phyloP scores from a whole-genome alignment of 2,888 invertebrate species.

The Spodoptera exigua region DNA sequence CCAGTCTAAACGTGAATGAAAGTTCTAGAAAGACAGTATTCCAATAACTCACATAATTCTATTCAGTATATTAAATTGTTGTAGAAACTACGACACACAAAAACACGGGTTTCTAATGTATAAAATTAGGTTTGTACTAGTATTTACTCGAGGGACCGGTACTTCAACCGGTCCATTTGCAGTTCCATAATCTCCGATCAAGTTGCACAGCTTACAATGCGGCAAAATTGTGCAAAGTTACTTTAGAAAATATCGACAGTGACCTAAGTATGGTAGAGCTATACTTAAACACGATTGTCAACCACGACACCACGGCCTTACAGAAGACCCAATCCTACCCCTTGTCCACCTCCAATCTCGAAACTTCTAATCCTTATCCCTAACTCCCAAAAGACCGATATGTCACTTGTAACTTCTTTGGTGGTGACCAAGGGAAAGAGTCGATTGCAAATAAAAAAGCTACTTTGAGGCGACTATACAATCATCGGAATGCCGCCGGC shows the following conservation, averaged over 20 bases:
- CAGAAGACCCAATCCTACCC: no score
- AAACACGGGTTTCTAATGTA: conserved; percentile 13
- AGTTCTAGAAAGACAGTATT: no score
- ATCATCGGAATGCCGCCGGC: neutral
- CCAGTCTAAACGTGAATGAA: no score
- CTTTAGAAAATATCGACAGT: conserved; percentile 24
- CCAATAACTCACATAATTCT: neutral
- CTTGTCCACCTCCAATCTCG: no score
- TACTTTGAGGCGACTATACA: conserved; percentile 19
- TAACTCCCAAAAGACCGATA: no score
- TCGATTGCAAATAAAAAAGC: no score
- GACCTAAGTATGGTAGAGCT: no score
- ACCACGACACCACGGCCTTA: no score
- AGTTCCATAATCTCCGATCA: conserved; percentile 49
- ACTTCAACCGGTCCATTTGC: conserved; percentile 34
- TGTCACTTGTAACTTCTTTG: no score
- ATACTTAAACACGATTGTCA: no score
- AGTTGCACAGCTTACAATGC: conserved; percentile 35
- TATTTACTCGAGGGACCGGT: conserved; percentile 2
- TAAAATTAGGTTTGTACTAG: conserved; percentile 1
- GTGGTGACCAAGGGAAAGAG: no score
- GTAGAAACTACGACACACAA: neutral
- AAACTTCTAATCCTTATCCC: no score
- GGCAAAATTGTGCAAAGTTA: conserved; percentile 38
- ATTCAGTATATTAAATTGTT: neutral